A percentile compares a stretch with the other conserved stretches of the same genome.
phyloP scores from a whole-genome alignment of 1,140 invertebrate species.

The Diorhabda elongata region DNA sequence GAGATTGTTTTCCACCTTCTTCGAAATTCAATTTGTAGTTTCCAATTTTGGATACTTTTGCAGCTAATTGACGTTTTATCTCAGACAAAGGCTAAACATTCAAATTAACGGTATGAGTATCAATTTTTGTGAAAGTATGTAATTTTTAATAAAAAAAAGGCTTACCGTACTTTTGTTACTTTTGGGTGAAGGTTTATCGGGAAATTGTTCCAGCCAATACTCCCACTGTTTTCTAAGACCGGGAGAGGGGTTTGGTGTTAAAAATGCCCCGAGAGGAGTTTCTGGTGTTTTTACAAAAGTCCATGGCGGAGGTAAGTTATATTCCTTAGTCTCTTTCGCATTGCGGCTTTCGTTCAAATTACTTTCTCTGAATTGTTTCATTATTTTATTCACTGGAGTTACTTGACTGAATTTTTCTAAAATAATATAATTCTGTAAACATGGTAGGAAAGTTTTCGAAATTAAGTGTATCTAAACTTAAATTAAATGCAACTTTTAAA shows the following conservation, averaged over 20 bases:
- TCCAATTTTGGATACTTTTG: conserved; percentile 23
- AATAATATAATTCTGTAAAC: not conserved
- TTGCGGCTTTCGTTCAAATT: conserved; percentile 24
- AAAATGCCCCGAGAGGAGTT: conserved; percentile 53
- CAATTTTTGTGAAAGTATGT: not conserved
- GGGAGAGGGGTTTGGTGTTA: conserved; percentile 51
- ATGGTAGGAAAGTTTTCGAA: not conserved
- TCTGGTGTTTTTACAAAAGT: conserved; percentile 53
- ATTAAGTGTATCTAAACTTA: not conserved
- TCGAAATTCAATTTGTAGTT: not conserved
- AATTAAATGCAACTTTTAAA: too few species aligned
- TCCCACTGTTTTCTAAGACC: conserved; percentile 50
- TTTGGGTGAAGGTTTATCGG: conserved; percentile 47
- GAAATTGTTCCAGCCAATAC: conserved; percentile 50
- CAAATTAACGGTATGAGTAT: conserved; percentile 13
- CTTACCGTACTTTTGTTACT: conserved; percentile 50
- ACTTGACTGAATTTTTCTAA: conserved; percentile 36
- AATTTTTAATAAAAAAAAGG: conserved; percentile 12
- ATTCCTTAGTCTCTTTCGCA: not conserved
- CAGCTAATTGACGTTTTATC: conserved; percentile 49
- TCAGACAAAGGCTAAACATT: conserved; percentile 53
- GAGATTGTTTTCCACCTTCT: not conserved
- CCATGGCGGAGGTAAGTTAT: conserved; percentile 36
- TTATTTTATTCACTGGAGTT: conserved; percentile 42
- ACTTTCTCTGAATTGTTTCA: conserved; percentile 34